Evolutionary conservation across 2,113 vertebrate genomes (phyloP), one percentile per base, ranked within the genome.

Genomic region (Irena cyanogastra): DNA sequence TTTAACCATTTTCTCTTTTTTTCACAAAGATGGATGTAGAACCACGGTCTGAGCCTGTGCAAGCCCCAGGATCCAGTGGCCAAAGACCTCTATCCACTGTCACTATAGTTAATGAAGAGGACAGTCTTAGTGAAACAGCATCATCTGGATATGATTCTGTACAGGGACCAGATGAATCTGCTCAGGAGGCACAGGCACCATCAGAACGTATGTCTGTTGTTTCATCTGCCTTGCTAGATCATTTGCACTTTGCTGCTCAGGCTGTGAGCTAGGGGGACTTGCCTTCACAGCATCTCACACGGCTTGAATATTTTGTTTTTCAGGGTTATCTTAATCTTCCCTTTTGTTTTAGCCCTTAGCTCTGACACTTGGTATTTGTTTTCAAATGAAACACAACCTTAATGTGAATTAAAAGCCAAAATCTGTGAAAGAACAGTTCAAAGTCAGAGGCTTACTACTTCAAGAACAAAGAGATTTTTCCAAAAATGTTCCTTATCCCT

Each of bases 101-200:
- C 35, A 83, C 88, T 76, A 94, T 94, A 64, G 76, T 88, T 95
- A 93, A 94, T 21, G 97, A 98, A 80, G 98, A 98, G 16, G 98
- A 98, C 90, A 97, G 90, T 77, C 98, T 14, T 17, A 98, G 98
- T 72, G 98, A 99, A 92, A 98, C 98, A 3, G 98, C 98, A 24
- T 98, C 98, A 15, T 98, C 98, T 82, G 98, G 98, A 60, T 98
- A 98, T 64, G 98, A 98, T 88, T 98, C 98, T 39, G 98, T 98
- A 26, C 98, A 98, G 81, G 98, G 97, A 81, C 76, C 90, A 33
- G 98, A 98, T 41, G 98, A 98, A 50, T 96, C 97, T 19, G 86
- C 94, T 89, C 81, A 94, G 68, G 97, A 98, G 61, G 97, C 98
- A 70, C 95, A 96, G 0, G 70, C 83, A 22, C 92, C 96, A 31